A percentile compares a stretch with the other conserved stretches of the same genome.
Conservation (phyloP, 2,888 invertebrate species). For the Dermolepida albohirtum region DNA sequence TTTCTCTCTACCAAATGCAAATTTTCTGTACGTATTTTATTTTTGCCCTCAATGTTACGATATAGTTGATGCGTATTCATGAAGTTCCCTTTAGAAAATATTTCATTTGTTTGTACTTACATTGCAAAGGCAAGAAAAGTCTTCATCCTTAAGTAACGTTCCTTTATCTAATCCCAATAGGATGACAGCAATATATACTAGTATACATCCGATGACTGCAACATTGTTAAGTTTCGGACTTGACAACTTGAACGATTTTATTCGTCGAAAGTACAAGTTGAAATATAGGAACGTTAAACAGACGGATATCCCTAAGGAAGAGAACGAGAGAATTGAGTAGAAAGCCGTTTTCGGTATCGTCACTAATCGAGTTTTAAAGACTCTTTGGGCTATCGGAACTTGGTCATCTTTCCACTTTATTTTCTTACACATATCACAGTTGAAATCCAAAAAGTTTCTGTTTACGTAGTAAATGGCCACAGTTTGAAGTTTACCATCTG, state of each 20-base stretch:
- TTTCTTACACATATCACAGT: constrained; percentile 76
- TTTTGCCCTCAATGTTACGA: no score
- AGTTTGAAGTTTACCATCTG: constrained; percentile 77
- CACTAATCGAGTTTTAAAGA: constrained; percentile 80
- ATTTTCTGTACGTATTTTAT: no score
- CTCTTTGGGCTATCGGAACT: constrained; percentile 82
- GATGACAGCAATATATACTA: constrained; percentile 91
- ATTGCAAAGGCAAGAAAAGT: constrained; percentile 86
- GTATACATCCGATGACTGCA: constrained; percentile 88
- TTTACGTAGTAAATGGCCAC: constrained; percentile 81
- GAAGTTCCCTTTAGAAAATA: no score
- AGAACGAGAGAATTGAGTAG: constrained; percentile 77
- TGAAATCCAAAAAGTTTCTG: constrained; percentile 73
- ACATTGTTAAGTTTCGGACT: constrained; percentile 93
- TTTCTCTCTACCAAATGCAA: no score
- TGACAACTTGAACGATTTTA: constrained; percentile 90
- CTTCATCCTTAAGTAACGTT: constrained; percentile 75
- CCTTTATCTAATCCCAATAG: constrained; percentile 87
- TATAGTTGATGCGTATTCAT: no score
- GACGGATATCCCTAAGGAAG: constrained; percentile 79
- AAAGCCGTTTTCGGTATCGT: constrained; percentile 83
- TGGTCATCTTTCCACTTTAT: constrained; percentile 82
- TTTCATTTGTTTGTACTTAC: constrained; percentile 69
- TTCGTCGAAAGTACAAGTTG: constrained; percentile 84
- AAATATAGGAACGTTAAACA: constrained; percentile 83